A percentile compares a stretch with the other conserved stretches of the same genome.
Evolutionary conservation across 1,140 invertebrate genomes (phyloP).

Genomic region (Riptortus pedestris): DNA sequence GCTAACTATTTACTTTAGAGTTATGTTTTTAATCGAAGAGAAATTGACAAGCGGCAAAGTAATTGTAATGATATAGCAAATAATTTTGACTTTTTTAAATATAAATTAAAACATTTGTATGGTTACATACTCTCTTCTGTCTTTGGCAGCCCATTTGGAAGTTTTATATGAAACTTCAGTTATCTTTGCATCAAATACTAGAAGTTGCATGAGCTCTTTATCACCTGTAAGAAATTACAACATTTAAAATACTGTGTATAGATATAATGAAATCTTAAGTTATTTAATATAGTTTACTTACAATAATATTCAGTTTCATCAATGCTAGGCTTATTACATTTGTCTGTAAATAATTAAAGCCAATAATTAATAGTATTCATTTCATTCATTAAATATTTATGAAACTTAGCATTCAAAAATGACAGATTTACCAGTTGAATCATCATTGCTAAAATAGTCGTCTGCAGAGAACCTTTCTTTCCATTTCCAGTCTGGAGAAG

Average conservation of each 20-base stretch:
- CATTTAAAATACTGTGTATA: background rate
- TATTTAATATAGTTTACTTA: slow-evolving; percentile 25
- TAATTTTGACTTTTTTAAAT: no score
- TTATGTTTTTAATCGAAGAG: no score
- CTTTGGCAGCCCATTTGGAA: slow-evolving; percentile 43
- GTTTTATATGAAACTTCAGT: slow-evolving; percentile 58
- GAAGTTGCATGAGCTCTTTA: slow-evolving; percentile 67
- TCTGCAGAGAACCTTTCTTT: slow-evolving; percentile 27
- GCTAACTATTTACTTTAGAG: no score
- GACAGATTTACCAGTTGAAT: no score
- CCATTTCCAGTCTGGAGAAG: slow-evolving; percentile 46
- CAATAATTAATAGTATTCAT: slow-evolving; percentile 7
- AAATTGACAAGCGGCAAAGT: no score
- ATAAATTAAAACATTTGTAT: background rate
- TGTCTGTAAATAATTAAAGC: slow-evolving; percentile 37
- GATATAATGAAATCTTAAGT: background rate
- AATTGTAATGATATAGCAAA: no score
- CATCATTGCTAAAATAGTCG: no score
- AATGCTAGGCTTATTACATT: slow-evolving; percentile 51
- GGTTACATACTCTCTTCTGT: slow-evolving; percentile 38
- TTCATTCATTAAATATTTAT: slow-evolving; percentile 14
- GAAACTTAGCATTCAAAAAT: no score
- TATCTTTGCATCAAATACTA: slow-evolving; percentile 78
- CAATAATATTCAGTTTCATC: slow-evolving; percentile 65
- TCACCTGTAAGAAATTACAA: slow-evolving; percentile 44